phyloP scores from a whole-genome alignment of 2,888 invertebrate genomes.

The Folsomia candida region DNA sequence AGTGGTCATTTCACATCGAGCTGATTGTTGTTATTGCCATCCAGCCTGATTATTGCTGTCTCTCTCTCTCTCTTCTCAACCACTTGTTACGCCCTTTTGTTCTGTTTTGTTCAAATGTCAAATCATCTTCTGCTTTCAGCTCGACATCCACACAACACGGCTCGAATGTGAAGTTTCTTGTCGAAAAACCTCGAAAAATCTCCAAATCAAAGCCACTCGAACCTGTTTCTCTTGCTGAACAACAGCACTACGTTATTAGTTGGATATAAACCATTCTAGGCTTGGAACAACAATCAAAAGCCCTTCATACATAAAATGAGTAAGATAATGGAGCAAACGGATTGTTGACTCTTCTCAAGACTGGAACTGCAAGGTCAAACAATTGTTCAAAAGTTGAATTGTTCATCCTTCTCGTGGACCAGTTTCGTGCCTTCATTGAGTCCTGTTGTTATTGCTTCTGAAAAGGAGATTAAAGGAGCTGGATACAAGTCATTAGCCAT shows the following conservation, averaged over 20 bases:
- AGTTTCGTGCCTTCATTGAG: too few species aligned
- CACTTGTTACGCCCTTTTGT: too few species aligned
- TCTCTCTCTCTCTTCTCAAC: too few species aligned
- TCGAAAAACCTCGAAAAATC: too few species aligned
- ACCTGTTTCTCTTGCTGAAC: neutral
- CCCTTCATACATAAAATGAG: neutral
- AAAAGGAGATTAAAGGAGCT: neutral
- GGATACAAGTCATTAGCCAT: slow-evolving; percentile 1
- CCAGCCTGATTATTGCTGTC: neutral
- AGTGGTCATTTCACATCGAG: slow-evolving; percentile 3
- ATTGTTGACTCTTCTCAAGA: neutral
- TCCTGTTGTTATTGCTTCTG: neutral
- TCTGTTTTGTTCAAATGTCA: neutral
- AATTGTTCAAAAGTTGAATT: neutral
- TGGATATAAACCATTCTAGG: too few species aligned
- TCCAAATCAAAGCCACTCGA: too few species aligned
- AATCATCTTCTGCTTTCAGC: neutral
- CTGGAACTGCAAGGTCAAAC: neutral
- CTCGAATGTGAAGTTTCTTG: neutral
- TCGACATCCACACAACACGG: neutral
- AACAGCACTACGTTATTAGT: too few species aligned
- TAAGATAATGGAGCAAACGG: neutral
- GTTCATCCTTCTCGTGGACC: too few species aligned
- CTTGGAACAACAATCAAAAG: neutral
- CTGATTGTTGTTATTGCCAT: neutral